Evolutionary conservation across 2,797 vertebrate genomes (phyloP).

Genomic region (Siniperca obscura): DNA sequence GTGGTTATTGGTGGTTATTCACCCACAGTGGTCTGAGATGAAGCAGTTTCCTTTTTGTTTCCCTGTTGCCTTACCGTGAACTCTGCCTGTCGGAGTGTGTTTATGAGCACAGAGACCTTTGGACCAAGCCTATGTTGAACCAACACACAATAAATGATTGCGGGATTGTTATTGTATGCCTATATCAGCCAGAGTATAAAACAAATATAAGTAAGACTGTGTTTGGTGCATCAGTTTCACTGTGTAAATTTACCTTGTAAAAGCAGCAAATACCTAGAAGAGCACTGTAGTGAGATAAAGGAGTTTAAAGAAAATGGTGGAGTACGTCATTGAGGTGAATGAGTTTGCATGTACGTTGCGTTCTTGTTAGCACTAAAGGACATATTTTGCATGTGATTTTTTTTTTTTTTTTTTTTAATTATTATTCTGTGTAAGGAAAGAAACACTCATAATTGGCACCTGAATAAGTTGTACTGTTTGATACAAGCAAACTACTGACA

Average conservation of each 20-base stretch:
- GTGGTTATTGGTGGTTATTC: slow-evolving; percentile 33
- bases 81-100: slow-evolving; percentile 24
- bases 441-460: background rate
- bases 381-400: background rate
- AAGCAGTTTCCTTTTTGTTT: slow-evolving; percentile 34
- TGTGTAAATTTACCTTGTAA: slow-evolving; percentile 20
- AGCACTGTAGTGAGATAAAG: background rate
- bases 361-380: background rate
- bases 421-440: no score
- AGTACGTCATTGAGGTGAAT: background rate
- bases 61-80: slow-evolving; percentile 31
- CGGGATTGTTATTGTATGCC: slow-evolving; percentile 43
- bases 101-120: slow-evolving; percentile 64
- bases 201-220: slow-evolving; percentile 19
- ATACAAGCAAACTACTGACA: slow-evolving; percentile 1
- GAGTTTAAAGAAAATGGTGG: background rate
- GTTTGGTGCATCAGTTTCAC: background rate
- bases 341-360: background rate
- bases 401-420: no score
- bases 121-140: slow-evolving; percentile 58
- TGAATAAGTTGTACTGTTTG: background rate
- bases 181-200: background rate
- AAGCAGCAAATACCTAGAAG: slow-evolving; percentile 13
- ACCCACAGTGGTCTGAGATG: slow-evolving; percentile 11
- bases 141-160: slow-evolving; percentile 53